phyloP scores from a whole-genome alignment of 1,140 invertebrate species.

The Drosophila nigrodunni region DNA sequence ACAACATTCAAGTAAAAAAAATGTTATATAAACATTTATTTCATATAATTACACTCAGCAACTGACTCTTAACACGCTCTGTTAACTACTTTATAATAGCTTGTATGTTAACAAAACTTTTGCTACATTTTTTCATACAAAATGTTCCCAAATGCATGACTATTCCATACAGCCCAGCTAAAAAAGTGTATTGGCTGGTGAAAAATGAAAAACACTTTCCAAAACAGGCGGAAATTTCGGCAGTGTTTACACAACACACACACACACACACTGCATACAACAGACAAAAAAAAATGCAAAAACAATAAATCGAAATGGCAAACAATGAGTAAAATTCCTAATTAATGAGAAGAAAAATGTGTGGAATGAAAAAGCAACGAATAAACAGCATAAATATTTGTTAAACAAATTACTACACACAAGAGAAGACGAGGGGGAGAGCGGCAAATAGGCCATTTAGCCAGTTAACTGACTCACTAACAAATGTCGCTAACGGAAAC shows the following conservation, averaged over 20 bases:
- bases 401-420: conserved; percentile 64
- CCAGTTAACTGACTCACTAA: conserved; percentile 36
- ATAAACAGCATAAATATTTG: conserved; percentile 56
- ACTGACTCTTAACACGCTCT: no score
- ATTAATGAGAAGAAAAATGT: conserved; percentile 51
- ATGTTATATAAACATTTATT: no score
- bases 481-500: conserved; percentile 36
- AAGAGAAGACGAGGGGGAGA: neutral
- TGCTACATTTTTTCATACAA: no score
- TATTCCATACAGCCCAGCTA: neutral
- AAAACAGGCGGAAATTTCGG: conserved; percentile 27
- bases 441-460: neutral
- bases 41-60: no score
- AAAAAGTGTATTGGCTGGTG: conserved; percentile 13
- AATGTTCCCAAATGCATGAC: neutral
- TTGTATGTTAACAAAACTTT: no score
- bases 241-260: conserved; percentile 42
- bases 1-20: no score
- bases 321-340: conserved; percentile 55
- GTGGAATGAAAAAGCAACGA: conserved; percentile 1
- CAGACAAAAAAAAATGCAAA: conserved; percentile 11
- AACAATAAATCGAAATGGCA: conserved; percentile 66
- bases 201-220: conserved; percentile 68
- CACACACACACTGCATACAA: no score
- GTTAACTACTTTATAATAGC: no score